Percentiles rank a stretch among this genome's conserved stretches.
phyloP scores from a whole-genome alignment of 1,140 invertebrate species.

The Gyrodactylus salaris region DNA sequence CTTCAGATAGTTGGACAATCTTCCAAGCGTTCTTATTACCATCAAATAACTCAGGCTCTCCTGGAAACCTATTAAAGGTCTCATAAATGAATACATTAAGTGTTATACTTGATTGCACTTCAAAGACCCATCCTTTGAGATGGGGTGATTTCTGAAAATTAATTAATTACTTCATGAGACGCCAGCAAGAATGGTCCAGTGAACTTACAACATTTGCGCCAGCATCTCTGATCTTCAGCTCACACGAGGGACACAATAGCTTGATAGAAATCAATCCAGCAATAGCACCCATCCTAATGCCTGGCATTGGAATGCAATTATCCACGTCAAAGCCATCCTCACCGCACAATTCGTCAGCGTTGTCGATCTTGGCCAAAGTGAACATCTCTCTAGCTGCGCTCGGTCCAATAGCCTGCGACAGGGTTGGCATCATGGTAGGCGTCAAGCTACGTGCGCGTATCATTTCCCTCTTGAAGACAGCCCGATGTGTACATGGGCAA shows the following conservation, averaged over 20 bases:
- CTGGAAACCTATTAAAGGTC: background rate
- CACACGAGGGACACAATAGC: background rate
- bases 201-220: background rate
- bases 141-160: no score
- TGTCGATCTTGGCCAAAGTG: background rate
- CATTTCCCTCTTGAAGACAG: background rate
- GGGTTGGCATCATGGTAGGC: background rate
- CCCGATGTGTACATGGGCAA: background rate
- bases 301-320: background rate
- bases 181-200: background rate
- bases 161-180: no score
- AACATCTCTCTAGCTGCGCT: background rate
- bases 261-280: background rate
- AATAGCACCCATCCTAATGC: background rate
- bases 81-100: background rate
- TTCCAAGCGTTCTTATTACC: background rate
- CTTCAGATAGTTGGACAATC: background rate
- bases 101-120: background rate
- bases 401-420: background rate
- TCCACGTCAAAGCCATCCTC: background rate
- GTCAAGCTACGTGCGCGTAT: background rate
- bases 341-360: background rate
- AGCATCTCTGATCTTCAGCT: background rate
- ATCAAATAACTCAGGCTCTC: background rate
- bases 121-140: background rate